These are phyloP conservation scores for Sinhomidia bicolor DNA, from an alignment of 2,888 invertebrate species.

Conservation along the genomic window DNA sequence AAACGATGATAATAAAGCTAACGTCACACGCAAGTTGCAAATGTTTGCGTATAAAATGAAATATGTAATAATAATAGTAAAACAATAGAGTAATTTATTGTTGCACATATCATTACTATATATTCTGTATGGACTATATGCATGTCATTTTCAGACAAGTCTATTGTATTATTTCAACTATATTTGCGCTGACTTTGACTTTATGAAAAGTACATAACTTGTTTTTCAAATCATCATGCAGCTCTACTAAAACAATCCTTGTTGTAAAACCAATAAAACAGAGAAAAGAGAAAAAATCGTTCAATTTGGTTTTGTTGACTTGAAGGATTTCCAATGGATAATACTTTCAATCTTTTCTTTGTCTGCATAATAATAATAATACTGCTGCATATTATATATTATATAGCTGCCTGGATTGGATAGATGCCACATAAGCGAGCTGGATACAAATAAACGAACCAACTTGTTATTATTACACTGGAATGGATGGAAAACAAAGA, in stretches of 20 bases:
- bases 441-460: not conserved
- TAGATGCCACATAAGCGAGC: slow-evolving; percentile 1
- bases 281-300: not conserved
- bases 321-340: not conserved
- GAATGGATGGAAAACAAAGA: not conserved
- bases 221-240: slow-evolving; percentile 1
- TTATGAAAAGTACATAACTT: no score
- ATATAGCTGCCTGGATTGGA: not conserved
- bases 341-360: not conserved
- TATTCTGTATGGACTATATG: not conserved
- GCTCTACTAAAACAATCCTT: not conserved
- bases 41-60: not conserved
- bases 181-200: no score
- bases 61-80: not conserved
- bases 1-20: not conserved
- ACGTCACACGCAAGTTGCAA: no score
- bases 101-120: not conserved
- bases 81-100: slow-evolving; percentile 47
- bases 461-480: not conserved
- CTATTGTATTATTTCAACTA: no score
- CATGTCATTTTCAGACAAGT: not conserved
- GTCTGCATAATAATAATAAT: slow-evolving; percentile 3
- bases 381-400: not conserved
- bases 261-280: slow-evolving; percentile 20
- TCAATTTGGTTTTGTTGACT: slow-evolving; percentile 43